A percentile compares a stretch with the other conserved stretches of the same genome.
Evolutionary conservation across 1,140 invertebrate genomes (phyloP).

Genomic region (Belonocnema kinseyi): DNA sequence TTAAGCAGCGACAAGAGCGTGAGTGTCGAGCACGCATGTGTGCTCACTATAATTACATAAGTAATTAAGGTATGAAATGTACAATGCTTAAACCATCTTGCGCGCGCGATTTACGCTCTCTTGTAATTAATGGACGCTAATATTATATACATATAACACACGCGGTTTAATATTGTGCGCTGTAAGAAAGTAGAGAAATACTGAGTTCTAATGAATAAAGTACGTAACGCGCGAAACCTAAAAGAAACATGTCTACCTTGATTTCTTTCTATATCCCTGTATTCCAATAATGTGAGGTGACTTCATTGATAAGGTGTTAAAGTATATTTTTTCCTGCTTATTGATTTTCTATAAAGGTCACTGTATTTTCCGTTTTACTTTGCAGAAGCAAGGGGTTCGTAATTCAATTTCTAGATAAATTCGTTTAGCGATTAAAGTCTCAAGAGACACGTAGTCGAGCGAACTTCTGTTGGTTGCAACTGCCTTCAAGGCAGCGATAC

Average conservation of each 20-base stretch:
- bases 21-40: neutral
- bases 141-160: constrained; percentile 15
- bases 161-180: constrained; percentile 23
- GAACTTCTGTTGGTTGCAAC: neutral
- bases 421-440: constrained; percentile 23
- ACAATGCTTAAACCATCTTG: neutral
- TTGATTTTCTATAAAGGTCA: constrained; percentile 23
- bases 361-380: constrained; percentile 14
- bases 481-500: neutral
- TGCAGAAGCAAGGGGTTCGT: constrained; percentile 14
- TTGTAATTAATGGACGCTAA: constrained; percentile 25
- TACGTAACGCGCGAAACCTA: constrained; percentile 40
- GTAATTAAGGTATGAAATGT: constrained; percentile 1
- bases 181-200: constrained; percentile 16
- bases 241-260: constrained; percentile 27
- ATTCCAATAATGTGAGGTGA: neutral
- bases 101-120: neutral
- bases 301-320: constrained; percentile 3
- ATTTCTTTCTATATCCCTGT: constrained; percentile 8
- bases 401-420: constrained; percentile 28
- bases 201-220: constrained; percentile 55
- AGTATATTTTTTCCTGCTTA: neutral
- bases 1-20: neutral
- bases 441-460: constrained; percentile 1
- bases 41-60: constrained; percentile 17